Base-by-base conservation (phyloP, 2,888 invertebrate genomes). In the Phengaris arion region DNA sequence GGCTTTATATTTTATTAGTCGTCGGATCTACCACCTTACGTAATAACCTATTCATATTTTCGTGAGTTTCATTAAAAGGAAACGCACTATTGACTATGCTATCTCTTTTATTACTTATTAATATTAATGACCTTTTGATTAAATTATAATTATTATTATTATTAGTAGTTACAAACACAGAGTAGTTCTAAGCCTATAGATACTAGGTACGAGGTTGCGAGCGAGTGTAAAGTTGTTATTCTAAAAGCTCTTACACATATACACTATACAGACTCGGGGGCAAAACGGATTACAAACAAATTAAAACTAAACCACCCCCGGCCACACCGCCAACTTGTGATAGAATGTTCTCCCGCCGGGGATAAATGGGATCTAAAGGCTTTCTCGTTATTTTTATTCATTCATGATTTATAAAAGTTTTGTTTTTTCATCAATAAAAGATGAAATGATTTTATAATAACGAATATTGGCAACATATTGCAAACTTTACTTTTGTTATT, bases 281-380 rank as follows among this genome's bases (percentile, higher is more conserved):
- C 35, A 72, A 72, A 72, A 72, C 72, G 72, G 72, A 72, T 72
- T 72, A 72, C 54, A 54, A 72, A 72, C 72, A 72, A 72, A 52
- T 72, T 72, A 54, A 48, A 70, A 70, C 15, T 51, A 54, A 72
- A 52, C 52, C 72, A n/a, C 10, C 51, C 15, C 46, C 15, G 22
- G 13, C 64, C 64, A 6, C 64, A 10, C 55, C 10, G 35, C 10
- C 64, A 64, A 64, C 64, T 64, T 64, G 64, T 45, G 64, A 64
- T 64, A 35, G 64, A 45, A 45, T 35, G 35, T 59, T 64, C 35
- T 35, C 35, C 64, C 12, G 35, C 12, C 64, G 64, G 12, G 64
- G 64, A 64, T 64, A 35, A 12, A 35, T 64, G 35, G 52, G 52
- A 64, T 64, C 35, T 12, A 35, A 64, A 64, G 12, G 45, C 35